These are phyloP conservation scores for Acanthosepion esculentum DNA, from an alignment of 2,888 invertebrate genomes.

Conservation along the genomic window DNA sequence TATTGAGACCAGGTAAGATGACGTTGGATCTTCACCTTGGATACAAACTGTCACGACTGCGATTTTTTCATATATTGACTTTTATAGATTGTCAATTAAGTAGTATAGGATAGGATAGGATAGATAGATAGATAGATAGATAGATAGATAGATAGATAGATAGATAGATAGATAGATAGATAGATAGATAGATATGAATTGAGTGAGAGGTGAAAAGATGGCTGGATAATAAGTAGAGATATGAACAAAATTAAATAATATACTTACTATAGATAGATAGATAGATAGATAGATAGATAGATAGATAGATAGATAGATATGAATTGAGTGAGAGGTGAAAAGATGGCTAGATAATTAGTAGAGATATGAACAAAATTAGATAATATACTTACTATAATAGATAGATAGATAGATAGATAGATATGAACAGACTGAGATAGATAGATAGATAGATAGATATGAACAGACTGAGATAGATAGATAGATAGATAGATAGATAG, in stretches of 20 bases:
- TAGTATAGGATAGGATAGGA: too few species aligned
- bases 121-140: not conserved
- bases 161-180: not conserved
- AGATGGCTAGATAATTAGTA: not conserved
- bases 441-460: too few species aligned
- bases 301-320: too few species aligned
- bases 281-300: too few species aligned
- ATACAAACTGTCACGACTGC: not conserved
- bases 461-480: too few species aligned
- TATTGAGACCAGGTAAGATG: not conserved
- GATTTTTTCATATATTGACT: not conserved
- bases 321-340: not conserved
- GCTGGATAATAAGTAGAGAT: not conserved
- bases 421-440: too few species aligned
- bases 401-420: too few species aligned
- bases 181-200: not conserved
- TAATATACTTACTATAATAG: too few species aligned
- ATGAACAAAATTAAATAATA: not conserved
- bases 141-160: not conserved
- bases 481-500: too few species aligned
- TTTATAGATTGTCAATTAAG: not conserved
- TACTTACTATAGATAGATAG: too few species aligned
- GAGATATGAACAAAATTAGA: not conserved
- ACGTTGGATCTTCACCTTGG: not conserved
- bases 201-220: not conserved